These are phyloP conservation scores for Ctenicera cuprea DNA, from an alignment of 2,888 invertebrate species.

Conservation along the genomic window DNA sequence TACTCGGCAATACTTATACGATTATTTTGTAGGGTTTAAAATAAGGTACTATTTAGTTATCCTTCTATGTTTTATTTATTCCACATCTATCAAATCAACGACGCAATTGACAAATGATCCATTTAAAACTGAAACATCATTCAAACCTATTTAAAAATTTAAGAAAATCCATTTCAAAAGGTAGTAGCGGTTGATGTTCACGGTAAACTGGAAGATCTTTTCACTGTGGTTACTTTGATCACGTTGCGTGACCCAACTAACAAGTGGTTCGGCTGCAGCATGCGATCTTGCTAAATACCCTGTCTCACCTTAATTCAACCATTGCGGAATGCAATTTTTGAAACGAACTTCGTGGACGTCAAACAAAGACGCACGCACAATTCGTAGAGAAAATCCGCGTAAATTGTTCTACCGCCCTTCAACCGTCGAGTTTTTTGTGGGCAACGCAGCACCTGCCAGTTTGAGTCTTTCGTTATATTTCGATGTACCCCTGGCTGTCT, in stretches of 20 bases:
- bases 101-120: not conserved
- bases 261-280: constrained; percentile 48
- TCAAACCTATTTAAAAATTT: not conserved
- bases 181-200: constrained; percentile 33
- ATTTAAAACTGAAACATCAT: not conserved
- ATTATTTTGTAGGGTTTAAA: too few species aligned
- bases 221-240: constrained; percentile 49
- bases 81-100: too few species aligned
- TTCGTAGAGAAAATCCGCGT: constrained; percentile 6
- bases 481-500: constrained; percentile 25
- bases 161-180: constrained; percentile 22
- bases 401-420: constrained; percentile 22
- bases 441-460: constrained; percentile 36
- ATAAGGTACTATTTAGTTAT: too few species aligned
- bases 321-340: not conserved
- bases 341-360: not conserved
- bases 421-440: constrained; percentile 28
- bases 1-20: too few species aligned
- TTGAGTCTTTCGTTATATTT: constrained; percentile 24
- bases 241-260: constrained; percentile 51
- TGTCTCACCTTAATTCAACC: constrained; percentile 38
- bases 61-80: too few species aligned
- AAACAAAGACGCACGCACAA: constrained; percentile 6
- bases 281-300: constrained; percentile 49
- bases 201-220: constrained; percentile 37